Evolutionary conservation across 1,140 invertebrate genomes (phyloP).

Genomic region (Anadara kagoshimensis): DNA sequence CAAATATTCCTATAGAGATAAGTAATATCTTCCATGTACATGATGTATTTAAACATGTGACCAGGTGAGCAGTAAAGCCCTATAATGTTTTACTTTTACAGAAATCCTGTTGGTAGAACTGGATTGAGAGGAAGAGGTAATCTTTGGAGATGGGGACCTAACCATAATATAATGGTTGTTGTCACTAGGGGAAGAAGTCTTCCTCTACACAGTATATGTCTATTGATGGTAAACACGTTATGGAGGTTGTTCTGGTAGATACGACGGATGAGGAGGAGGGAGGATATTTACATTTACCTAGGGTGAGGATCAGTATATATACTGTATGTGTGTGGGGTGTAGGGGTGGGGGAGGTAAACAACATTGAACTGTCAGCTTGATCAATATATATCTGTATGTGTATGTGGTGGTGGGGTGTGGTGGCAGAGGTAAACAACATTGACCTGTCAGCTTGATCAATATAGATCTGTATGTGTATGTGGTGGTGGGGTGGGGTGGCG

Average conservation of each 20-base stretch:
- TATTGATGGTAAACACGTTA: conserved; percentile 2
- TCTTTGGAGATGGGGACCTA: conserved; percentile 73
- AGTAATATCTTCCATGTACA: no score
- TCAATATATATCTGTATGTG: no score
- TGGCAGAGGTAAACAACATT: no score
- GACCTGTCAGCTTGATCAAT: no score
- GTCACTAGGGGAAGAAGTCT: conserved; percentile 60
- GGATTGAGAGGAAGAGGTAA: conserved; percentile 72
- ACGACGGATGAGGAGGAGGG: neutral
- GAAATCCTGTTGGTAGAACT: conserved; percentile 74
- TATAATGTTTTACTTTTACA: conserved; percentile 21
- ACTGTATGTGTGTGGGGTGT: neutral
- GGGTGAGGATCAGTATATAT: conserved; percentile 2
- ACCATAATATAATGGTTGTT: conserved; percentile 70
- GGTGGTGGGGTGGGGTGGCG: no score
- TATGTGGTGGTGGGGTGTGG: no score
- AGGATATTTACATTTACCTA: neutral
- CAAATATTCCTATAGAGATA: no score
- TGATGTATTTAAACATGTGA: no score
- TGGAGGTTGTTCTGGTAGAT: neutral
- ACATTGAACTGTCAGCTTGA: no score
- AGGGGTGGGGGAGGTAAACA: no score
- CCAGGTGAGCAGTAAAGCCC: neutral
- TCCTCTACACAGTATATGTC: neutral
- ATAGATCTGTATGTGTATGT: no score